Conservation (phyloP, 2,888 invertebrate species). For the Diarsia rubi region DNA sequence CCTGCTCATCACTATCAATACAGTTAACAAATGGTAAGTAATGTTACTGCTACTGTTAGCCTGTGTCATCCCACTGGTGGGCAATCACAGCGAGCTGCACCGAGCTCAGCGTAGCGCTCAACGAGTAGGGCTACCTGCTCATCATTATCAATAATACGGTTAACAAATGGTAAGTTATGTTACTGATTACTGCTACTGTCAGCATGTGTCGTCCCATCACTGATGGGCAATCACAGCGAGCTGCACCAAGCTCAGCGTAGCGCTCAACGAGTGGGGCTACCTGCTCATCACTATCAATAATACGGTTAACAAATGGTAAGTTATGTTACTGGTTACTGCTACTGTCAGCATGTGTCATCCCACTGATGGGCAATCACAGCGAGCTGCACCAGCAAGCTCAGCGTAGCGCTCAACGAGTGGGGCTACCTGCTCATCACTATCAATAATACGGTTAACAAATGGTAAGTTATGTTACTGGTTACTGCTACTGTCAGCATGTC, state of each 20-base stretch:
- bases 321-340: not conserved
- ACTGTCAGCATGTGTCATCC: too few species aligned
- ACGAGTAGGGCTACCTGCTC: constrained; percentile 89
- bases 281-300: constrained; percentile 92
- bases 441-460: constrained; percentile 92
- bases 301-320: constrained; percentile 93
- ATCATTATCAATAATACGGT: constrained; percentile 92
- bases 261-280: constrained; percentile 87
- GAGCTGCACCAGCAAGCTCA: constrained; percentile 93
- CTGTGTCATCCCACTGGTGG: constrained; percentile 87
- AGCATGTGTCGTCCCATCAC: constrained; percentile 30
- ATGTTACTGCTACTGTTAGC: not conserved
- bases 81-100: constrained; percentile 93
- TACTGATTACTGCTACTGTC: too few species aligned
- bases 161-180: constrained; percentile 91
- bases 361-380: constrained; percentile 93
- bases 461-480: constrained; percentile 89
- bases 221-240: constrained; percentile 93
- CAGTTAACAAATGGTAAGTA: constrained; percentile 92
- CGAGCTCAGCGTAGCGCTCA: constrained; percentile 91
- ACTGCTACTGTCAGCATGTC: too few species aligned
- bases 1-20: constrained; percentile 92
- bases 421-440: constrained; percentile 91
- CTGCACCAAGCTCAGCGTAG: constrained; percentile 92
- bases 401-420: constrained; percentile 89